These are phyloP conservation scores for Cylloceria caligata DNA, from an alignment of 2,888 invertebrate genomes.

Conservation along the genomic window DNA sequence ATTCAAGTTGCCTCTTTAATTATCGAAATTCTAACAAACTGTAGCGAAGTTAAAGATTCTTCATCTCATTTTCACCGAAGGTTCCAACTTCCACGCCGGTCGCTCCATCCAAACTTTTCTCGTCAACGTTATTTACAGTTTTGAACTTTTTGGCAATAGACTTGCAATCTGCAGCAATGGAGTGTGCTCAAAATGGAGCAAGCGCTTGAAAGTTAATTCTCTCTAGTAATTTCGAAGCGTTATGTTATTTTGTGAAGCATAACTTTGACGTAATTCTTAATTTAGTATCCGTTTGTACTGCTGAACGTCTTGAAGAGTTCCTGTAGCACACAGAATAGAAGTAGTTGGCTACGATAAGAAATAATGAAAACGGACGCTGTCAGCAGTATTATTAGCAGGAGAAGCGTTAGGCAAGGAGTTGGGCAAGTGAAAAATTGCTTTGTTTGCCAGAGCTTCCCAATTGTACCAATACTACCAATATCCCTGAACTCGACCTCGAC, in stretches of 20 bases:
- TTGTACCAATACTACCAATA: constrained; percentile 2
- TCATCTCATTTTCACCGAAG: background rate
- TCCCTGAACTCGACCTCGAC: background rate
- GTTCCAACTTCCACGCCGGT: background rate
- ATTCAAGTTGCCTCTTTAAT: constrained; percentile 1
- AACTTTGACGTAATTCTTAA: background rate
- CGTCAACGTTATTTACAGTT: background rate
- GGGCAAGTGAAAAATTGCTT: constrained; percentile 33
- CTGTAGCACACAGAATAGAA: background rate
- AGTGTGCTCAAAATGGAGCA: background rate
- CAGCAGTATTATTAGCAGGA: background rate
- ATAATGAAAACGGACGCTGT: background rate
- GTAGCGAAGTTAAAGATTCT: background rate
- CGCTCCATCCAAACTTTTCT: background rate
- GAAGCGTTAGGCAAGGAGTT: background rate
- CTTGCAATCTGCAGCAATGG: background rate
- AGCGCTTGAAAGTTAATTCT: background rate
- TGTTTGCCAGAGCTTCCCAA: constrained; percentile 13
- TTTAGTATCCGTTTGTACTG: background rate
- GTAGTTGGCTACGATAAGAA: background rate
- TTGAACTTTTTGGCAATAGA: background rate
- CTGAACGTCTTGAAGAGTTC: background rate
- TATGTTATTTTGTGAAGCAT: background rate
- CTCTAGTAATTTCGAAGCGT: background rate
- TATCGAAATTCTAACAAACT: background rate